Base-by-base conservation (phyloP, 1,140 invertebrate species). In the Cotesia typhae region DNA sequence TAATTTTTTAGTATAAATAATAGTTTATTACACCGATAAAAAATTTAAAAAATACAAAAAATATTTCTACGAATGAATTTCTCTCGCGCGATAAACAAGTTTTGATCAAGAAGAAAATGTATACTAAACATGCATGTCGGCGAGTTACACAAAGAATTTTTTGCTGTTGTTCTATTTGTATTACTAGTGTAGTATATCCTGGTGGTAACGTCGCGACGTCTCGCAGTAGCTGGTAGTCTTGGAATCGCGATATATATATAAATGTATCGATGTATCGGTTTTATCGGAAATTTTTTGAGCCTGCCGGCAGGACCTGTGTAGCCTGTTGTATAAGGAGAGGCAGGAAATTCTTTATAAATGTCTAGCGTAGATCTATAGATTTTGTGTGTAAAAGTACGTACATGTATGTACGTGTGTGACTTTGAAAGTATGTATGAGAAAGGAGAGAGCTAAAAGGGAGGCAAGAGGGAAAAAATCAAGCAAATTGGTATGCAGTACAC, bases 401-500 rank as follows among this genome's bases (percentile, higher is more conserved):
- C 0, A 20, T 14, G 14, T 17, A 7, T 20, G 14, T 17, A 59
- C 20, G 20, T 4, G 20, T n/a, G 63, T 10, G 65, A 72, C 17
- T 47, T 47, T 47, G 41, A 9, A 10, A 9, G 41, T 47, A 47
- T 47, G 28, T 47, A 47, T n/a, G 4, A 59, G 65, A 74, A 41
- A 10, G 41, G 37, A 12, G 74, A 63, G 73, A 70, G 74, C 70
- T 65, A 63, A 63, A 41, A 76, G 75, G 53, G 72, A 67, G 74
- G 64, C 67, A 70, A 71, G 76, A 73, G 67, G 79, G 76, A 84
- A 69, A 76, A 82, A 83, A 86, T 86, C 83, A 85, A 86, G 84
- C 81, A 87, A 87, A 86, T 87, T 87, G 85, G 84, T 87, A 87
- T 87, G 84, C 85, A 87, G 85, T 84, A 81, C 85, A 67, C 55